phyloP scores from a whole-genome alignment of 1,140 invertebrate species.

The Akabosia matsudoensis region DNA sequence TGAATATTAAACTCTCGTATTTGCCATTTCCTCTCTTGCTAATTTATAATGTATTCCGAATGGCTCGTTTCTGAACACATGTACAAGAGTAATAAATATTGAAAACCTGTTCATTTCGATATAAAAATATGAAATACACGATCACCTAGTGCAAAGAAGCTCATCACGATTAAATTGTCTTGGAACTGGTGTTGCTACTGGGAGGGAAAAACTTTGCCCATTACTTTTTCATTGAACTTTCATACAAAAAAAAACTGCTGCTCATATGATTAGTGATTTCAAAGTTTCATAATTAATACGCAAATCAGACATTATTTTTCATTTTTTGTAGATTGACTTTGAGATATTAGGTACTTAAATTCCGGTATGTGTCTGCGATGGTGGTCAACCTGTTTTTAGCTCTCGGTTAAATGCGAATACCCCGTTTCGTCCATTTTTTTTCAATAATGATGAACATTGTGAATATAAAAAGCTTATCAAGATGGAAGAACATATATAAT shows the following conservation, averaged over 20 bases:
- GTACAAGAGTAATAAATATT: no score
- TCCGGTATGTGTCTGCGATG: conserved; percentile 12
- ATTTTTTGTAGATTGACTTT: no score
- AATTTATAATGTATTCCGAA: conserved; percentile 1
- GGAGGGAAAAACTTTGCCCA: background rate
- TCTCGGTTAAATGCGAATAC: no score
- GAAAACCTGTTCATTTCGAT: no score
- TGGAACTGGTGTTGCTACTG: conserved; percentile 14
- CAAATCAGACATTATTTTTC: background rate
- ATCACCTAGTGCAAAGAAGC: no score
- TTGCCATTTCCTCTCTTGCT: background rate
- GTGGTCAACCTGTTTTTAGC: no score
- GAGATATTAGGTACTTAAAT: no score
- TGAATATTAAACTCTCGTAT: background rate
- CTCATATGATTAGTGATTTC: background rate
- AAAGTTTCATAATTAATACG: conserved; percentile 13
- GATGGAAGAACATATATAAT: background rate
- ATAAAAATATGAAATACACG: no score
- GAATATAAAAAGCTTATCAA: no score
- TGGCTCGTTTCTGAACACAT: background rate
- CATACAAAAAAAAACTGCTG: no score
- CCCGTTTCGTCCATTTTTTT: no score
- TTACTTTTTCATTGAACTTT: background rate
- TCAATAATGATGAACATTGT: no score
- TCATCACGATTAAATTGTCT: conserved; percentile 22